Evolutionary conservation across 2,888 invertebrate species (phyloP).

Genomic region (Tortrix viridana): DNA sequence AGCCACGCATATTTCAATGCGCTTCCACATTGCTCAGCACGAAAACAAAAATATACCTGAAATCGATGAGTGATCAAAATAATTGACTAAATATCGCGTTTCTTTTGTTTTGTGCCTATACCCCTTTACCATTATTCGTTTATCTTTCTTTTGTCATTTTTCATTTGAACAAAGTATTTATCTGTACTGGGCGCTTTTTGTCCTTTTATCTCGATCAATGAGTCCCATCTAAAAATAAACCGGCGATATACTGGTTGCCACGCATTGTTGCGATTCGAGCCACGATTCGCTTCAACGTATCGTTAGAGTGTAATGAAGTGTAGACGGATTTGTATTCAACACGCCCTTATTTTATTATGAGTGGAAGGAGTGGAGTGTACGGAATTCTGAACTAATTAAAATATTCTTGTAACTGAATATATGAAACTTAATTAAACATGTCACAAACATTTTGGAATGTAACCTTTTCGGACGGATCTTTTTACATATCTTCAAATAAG

Average conservation of each 20-base stretch:
- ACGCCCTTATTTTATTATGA: conserved; percentile 12
- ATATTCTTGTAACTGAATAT: too few relatives aligned
- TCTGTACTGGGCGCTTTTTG: conserved; percentile 16
- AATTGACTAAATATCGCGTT: neutral
- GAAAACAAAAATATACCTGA: conserved; percentile 12
- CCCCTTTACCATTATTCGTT: too few relatives aligned
- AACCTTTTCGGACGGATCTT: too few relatives aligned
- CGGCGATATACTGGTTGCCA: conserved; percentile 29
- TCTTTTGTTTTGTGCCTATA: too few relatives aligned
- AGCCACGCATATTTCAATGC: conserved; percentile 40
- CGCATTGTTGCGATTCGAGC: conserved; percentile 29
- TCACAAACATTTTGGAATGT: too few relatives aligned
- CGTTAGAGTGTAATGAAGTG: conserved; percentile 30
- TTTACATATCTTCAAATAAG: too few relatives aligned
- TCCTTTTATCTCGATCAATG: conserved; percentile 31
- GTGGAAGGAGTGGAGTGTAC: neutral
- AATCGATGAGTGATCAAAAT: neutral
- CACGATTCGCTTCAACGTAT: conserved; percentile 22
- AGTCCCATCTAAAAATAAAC: conserved; percentile 28
- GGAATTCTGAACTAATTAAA: conserved; percentile 4
- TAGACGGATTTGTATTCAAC: conserved; percentile 22
- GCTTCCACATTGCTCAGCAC: conserved; percentile 24
- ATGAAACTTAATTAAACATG: too few relatives aligned
- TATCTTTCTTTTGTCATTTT: too few relatives aligned
- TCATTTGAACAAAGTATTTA: conserved; percentile 1